phyloP scores from a whole-genome alignment of 2,888 invertebrate genomes.

The Cremastinae sp. region DNA sequence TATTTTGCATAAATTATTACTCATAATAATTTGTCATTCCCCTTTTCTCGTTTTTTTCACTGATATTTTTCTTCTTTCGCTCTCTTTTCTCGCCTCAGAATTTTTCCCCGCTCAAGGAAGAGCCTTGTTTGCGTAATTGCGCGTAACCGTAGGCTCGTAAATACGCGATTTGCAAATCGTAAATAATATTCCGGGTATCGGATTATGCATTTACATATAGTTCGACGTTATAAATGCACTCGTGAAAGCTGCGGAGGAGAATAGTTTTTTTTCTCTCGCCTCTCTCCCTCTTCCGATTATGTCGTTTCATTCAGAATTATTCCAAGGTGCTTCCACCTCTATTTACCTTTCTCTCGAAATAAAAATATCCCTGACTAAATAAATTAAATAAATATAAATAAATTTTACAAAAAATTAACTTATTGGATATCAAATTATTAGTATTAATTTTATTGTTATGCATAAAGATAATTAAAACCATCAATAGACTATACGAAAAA shows the following conservation, averaged over 20 bases:
- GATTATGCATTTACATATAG: slow-evolving; percentile 24
- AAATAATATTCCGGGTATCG: slow-evolving; percentile 38
- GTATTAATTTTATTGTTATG: too few species aligned
- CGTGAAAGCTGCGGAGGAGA: slow-evolving; percentile 43
- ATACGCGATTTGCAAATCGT: slow-evolving; percentile 48
- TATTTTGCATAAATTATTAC: slow-evolving; percentile 38
- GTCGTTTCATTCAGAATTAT: slow-evolving; percentile 51
- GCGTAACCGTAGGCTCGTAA: slow-evolving; percentile 50
- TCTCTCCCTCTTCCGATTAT: slow-evolving; percentile 3
- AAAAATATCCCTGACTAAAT: too few species aligned
- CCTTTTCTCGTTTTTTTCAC: neutral
- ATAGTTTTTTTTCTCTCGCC: slow-evolving; percentile 25
- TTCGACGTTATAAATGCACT: slow-evolving; percentile 33
- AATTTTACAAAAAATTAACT: neutral
- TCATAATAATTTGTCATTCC: slow-evolving; percentile 10
- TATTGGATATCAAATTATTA: neutral
- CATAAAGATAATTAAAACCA: too few species aligned
- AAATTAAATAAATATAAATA: too few species aligned
- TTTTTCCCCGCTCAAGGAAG: slow-evolving; percentile 50
- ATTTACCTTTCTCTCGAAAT: slow-evolving; percentile 5
- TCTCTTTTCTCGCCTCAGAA: slow-evolving; percentile 5
- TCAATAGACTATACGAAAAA: too few species aligned
- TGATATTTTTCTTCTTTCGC: slow-evolving; percentile 9
- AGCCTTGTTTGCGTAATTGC: slow-evolving; percentile 55
- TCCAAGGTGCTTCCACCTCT: slow-evolving; percentile 40